Evolutionary conservation across 1,140 invertebrate species (phyloP).

Genomic region (Danaus melanippus): DNA sequence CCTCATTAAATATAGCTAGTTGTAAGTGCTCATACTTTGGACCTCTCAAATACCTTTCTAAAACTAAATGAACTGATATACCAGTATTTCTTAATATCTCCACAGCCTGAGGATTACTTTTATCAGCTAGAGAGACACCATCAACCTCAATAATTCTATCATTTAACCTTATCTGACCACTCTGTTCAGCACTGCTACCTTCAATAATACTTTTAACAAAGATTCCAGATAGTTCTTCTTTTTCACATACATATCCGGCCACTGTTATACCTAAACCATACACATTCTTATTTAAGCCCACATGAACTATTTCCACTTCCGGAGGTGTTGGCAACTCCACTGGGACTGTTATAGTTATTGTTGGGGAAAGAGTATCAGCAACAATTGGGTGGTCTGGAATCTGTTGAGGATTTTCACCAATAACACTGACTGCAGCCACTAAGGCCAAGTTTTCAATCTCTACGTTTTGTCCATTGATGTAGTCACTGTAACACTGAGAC

Average conservation of each 20-base stretch:
- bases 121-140: constrained; percentile 84
- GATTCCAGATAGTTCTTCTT: constrained; percentile 93
- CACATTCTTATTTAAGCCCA: constrained; percentile 77
- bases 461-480: constrained; percentile 57
- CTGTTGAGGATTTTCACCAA: constrained; percentile 64
- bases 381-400: constrained; percentile 65
- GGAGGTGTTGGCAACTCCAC: constrained; percentile 55
- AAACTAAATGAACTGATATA: constrained; percentile 82
- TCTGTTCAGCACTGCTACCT: constrained; percentile 90
- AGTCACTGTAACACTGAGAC: constrained; percentile 63
- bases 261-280: constrained; percentile 79
- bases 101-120: constrained; percentile 92
- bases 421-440: constrained; percentile 58
- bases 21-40: constrained; percentile 92
- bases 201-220: constrained; percentile 96
- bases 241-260: constrained; percentile 79
- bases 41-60: constrained; percentile 89
- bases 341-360: constrained; percentile 63
- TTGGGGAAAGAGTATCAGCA: constrained; percentile 50
- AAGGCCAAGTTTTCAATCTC: constrained; percentile 53
- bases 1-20: constrained; percentile 83
- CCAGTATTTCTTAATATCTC: constrained; percentile 89
- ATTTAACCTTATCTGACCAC: constrained; percentile 90
- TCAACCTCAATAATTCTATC: constrained; percentile 94
- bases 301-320: constrained; percentile 75